Conservation (phyloP, 2,113 vertebrate species). For the Centropristis striata region DNA sequence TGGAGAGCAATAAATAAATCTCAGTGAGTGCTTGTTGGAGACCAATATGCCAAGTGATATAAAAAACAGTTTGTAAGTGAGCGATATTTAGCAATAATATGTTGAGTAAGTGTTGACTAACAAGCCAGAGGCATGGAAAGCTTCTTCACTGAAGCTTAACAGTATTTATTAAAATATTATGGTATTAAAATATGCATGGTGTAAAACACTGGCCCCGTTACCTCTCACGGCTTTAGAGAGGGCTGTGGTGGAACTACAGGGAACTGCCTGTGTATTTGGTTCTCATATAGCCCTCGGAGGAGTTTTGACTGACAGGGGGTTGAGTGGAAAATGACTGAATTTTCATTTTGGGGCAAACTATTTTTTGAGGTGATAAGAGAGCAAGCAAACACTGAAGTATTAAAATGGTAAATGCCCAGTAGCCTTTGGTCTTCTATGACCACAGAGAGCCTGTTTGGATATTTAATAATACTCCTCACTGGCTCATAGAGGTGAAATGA, state of each 20-base stretch:
- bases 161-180: background rate
- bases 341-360: constrained; percentile 54
- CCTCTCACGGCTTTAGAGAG: constrained; percentile 13
- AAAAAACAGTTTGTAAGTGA: constrained; percentile 2
- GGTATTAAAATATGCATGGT: constrained; percentile 1
- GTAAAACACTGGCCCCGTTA: background rate
- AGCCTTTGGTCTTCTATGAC: constrained; percentile 50
- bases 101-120: constrained; percentile 5
- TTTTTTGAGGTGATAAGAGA: constrained; percentile 34
- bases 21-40: background rate
- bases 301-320: constrained; percentile 52
- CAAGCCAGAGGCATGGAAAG: background rate
- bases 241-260: background rate
- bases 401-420: constrained; percentile 49
- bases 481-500: constrained; percentile 16
- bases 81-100: background rate
- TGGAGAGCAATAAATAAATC: constrained; percentile 19
- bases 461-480: constrained; percentile 36
- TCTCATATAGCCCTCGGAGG: constrained; percentile 16
- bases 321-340: constrained; percentile 45
- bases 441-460: constrained; percentile 21
- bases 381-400: constrained; percentile 61
- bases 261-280: constrained; percentile 22
- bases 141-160: background rate
- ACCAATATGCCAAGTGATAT: constrained; percentile 38